Evolutionary conservation across 1,140 invertebrate species (phyloP).

Genomic region (Dinoponera quadriceps): DNA sequence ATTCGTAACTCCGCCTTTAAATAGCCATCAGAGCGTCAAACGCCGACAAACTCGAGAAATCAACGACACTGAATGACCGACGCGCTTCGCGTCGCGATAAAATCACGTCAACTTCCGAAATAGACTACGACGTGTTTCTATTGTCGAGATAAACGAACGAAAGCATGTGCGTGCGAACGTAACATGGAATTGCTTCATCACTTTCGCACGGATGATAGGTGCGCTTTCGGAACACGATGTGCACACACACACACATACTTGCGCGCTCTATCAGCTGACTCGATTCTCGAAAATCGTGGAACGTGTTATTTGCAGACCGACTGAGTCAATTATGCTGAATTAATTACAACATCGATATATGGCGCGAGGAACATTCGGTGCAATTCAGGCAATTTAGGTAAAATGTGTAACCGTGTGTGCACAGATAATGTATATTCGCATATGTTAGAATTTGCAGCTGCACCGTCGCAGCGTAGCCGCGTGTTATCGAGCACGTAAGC

Average conservation of each 20-base stretch:
- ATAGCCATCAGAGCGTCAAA: too few relatives aligned
- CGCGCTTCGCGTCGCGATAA: too few relatives aligned
- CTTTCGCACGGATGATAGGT: not conserved
- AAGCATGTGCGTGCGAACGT: too few relatives aligned
- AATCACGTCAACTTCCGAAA: too few relatives aligned
- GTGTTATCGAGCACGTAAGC: not conserved
- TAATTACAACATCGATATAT: not conserved
- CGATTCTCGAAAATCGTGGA: conserved; percentile 4
- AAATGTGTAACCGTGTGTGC: not conserved
- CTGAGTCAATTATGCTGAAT: not conserved
- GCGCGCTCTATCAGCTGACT: not conserved
- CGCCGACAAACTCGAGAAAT: too few relatives aligned
- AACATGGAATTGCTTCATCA: not conserved
- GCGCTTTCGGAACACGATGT: not conserved
- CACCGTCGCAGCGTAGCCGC: not conserved
- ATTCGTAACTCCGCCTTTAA: too few relatives aligned
- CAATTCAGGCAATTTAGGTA: not conserved
- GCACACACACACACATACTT: too few relatives aligned
- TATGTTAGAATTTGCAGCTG: conserved; percentile 10
- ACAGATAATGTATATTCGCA: not conserved
- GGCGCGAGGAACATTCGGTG: not conserved
- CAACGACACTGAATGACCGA: too few relatives aligned
- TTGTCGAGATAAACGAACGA: too few relatives aligned
- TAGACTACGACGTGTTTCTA: too few relatives aligned
- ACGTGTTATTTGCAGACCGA: not conserved